Conservation (phyloP, 2,888 invertebrate species). For the Latrodectus elegans region DNA sequence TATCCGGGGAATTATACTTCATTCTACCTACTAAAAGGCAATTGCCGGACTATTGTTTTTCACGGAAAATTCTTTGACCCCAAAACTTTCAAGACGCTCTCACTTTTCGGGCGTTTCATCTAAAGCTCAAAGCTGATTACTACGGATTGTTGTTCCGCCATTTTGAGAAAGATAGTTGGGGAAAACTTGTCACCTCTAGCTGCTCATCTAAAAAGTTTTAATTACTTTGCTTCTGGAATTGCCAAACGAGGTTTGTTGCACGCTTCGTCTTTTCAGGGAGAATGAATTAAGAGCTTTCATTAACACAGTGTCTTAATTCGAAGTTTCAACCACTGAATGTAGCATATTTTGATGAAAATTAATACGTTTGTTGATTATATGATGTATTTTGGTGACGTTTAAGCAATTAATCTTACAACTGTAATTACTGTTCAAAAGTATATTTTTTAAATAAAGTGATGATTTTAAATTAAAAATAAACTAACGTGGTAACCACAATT, state of each 20-base stretch:
- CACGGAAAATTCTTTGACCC: not conserved
- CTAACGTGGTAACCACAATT: too few species aligned
- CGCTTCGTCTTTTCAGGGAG: too few species aligned
- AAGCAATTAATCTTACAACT: too few species aligned
- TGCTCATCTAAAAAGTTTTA: constrained; percentile 13
- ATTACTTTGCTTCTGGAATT: constrained; percentile 10
- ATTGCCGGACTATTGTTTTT: not conserved
- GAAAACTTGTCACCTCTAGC: not conserved
- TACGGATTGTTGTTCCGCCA: not conserved
- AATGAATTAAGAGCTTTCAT: too few species aligned
- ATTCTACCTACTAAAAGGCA: not conserved
- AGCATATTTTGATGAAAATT: too few species aligned
- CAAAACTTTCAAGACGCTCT: not conserved
- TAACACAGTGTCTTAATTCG: too few species aligned
- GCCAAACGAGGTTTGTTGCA: not conserved
- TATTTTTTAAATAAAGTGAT: too few species aligned
- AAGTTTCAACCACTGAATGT: too few species aligned
- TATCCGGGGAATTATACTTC: not conserved
- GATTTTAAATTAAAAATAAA: too few species aligned
- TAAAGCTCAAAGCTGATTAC: not conserved
- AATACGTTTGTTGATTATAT: too few species aligned
- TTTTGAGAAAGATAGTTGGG: not conserved
- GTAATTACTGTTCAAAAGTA: too few species aligned
- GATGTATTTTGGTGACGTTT: too few species aligned
- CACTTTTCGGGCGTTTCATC: not conserved